A percentile compares a stretch with the other conserved stretches of the same genome.
Evolutionary conservation across 2,888 invertebrate genomes (phyloP).

Genomic region (Sepiola atlantica): DNA sequence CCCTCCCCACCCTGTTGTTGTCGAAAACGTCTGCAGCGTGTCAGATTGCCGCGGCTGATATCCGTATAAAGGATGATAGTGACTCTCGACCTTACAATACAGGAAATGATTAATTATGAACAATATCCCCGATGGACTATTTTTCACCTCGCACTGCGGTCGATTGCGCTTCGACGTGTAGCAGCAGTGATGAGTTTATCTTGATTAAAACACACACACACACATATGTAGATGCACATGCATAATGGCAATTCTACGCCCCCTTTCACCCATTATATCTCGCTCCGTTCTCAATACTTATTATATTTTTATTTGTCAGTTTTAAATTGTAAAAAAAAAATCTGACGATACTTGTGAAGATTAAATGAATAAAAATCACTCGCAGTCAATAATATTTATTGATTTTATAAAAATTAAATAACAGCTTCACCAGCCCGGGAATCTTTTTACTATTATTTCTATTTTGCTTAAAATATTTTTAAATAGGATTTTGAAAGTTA

Average conservation of each 20-base stretch:
- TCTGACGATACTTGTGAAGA: not conserved
- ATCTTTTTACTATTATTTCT: too few species aligned
- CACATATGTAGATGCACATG: not conserved
- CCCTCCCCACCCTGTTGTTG: not conserved
- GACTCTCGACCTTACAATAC: slow-evolving; percentile 2
- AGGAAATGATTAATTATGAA: slow-evolving; percentile 32
- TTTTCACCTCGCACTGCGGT: slow-evolving; percentile 32
- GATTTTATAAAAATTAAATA: not conserved
- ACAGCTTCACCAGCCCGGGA: too few species aligned
- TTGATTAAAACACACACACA: slow-evolving; percentile 18
- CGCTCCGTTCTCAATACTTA: not conserved
- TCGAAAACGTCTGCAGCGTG: not conserved
- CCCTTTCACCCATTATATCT: not conserved
- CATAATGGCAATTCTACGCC: not conserved
- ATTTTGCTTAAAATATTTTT: too few species aligned
- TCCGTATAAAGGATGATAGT: slow-evolving; percentile 19
- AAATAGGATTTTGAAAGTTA: too few species aligned
- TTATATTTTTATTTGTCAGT: not conserved
- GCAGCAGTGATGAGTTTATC: not conserved
- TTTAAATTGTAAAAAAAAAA: not conserved
- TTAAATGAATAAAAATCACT: not conserved
- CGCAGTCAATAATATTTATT: not conserved
- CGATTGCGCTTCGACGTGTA: slow-evolving; percentile 6
- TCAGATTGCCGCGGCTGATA: slow-evolving; percentile 21
- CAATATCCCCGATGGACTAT: slow-evolving; percentile 13